A percentile compares a stretch with the other conserved stretches of the same genome.
Conservation (phyloP, 2,113 vertebrate species). For the Stercorarius parasiticus region DNA sequence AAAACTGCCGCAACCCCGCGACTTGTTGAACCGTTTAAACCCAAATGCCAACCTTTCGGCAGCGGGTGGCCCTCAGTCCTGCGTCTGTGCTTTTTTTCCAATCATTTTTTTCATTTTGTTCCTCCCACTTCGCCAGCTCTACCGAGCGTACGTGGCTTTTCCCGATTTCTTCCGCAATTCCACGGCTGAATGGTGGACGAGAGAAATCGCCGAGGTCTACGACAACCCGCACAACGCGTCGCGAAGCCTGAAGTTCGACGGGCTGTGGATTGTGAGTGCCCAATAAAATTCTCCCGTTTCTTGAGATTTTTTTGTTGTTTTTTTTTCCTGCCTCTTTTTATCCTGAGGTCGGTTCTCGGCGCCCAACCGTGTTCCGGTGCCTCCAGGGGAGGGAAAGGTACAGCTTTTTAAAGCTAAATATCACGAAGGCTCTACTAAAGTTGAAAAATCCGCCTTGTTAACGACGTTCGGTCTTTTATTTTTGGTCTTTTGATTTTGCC, state of each 20-base stretch:
- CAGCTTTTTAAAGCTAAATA: background rate
- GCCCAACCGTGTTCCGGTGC: background rate
- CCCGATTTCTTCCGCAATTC: conserved; percentile 87
- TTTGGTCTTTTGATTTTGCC: background rate
- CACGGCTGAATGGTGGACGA: conserved; percentile 82
- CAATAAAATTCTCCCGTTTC: background rate
- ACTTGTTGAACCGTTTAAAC: background rate
- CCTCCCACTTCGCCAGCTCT: conserved; percentile 66
- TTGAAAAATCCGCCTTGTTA: background rate
- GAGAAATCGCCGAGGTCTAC: conserved; percentile 81
- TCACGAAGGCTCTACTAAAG: accelerated
- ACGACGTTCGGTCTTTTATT: background rate
- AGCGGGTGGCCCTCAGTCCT: background rate
- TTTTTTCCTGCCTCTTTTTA: background rate
- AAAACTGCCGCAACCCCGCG: background rate
- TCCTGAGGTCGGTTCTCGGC: no score
- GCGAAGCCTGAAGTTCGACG: conserved; percentile 81
- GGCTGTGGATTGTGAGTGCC: conserved; percentile 89
- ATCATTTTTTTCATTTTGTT: background rate
- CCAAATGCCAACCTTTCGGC: background rate
- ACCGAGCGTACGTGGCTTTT: conserved; percentile 80
- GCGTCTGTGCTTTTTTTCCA: background rate
- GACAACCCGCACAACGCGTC: background rate
- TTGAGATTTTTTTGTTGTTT: background rate
- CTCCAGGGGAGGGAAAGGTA: background rate